Percentiles rank a stretch among this genome's conserved stretches.
These are phyloP conservation scores for Brachypalpus laphriformis DNA, from an alignment of 2,888 invertebrate species.

Conservation along the genomic window DNA sequence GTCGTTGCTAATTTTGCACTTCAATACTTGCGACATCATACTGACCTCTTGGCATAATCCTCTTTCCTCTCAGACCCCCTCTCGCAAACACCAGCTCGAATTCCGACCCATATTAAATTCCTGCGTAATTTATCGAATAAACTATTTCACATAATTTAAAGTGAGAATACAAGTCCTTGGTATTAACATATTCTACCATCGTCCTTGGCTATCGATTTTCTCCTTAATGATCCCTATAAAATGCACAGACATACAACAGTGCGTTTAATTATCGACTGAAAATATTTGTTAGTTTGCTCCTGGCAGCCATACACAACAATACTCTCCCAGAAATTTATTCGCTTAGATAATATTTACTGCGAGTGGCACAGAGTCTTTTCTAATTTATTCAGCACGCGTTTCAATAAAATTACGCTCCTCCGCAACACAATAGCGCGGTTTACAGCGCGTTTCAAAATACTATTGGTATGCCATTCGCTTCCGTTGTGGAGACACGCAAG, in stretches of 20 bases:
- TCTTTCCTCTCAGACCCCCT: background rate
- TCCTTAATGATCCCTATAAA: slow-evolving; percentile 53
- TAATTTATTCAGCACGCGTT: slow-evolving; percentile 70
- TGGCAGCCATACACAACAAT: slow-evolving; percentile 26
- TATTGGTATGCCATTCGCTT: slow-evolving; percentile 17
- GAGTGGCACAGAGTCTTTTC: slow-evolving; percentile 15
- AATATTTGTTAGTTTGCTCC: slow-evolving; percentile 28
- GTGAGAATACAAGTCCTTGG: slow-evolving; percentile 1
- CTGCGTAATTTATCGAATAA: slow-evolving; percentile 51
- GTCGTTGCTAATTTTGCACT: slow-evolving; percentile 15
- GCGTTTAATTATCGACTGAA: slow-evolving; percentile 56
- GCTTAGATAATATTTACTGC: slow-evolving; percentile 46
- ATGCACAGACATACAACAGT: slow-evolving; percentile 28
- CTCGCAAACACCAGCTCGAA: too few species aligned
- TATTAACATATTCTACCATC: slow-evolving; percentile 30
- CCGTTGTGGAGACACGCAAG: slow-evolving; percentile 14
- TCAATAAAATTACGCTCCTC: slow-evolving; percentile 56
- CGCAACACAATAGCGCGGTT: slow-evolving; percentile 39
- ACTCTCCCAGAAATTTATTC: slow-evolving; percentile 46
- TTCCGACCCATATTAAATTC: slow-evolving; percentile 45
- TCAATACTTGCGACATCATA: background rate
- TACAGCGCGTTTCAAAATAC: slow-evolving; percentile 12
- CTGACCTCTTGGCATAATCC: background rate
- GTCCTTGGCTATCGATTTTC: slow-evolving; percentile 65
- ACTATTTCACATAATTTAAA: slow-evolving; percentile 48